These are phyloP conservation scores for Nineta flava DNA, from an alignment of 2,888 invertebrate genomes.

Conservation along the genomic window DNA sequence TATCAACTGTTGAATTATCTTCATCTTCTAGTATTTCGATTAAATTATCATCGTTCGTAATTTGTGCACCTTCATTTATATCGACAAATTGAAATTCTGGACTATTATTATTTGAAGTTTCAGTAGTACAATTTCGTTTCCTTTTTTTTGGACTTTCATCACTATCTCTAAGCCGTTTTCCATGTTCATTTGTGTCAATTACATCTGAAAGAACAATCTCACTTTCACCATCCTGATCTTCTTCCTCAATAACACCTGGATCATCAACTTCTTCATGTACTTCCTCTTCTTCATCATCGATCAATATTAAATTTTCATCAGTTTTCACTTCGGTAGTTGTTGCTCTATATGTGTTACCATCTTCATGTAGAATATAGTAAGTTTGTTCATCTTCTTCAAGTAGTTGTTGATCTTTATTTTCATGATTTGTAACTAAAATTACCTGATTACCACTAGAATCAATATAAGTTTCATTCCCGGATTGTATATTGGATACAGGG, in stretches of 20 bases:
- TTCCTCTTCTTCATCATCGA: neutral
- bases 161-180: neutral
- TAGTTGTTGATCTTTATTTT: neutral
- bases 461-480: neutral
- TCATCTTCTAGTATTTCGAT: neutral
- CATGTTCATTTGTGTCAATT: neutral
- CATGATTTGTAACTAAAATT: neutral
- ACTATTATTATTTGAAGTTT: neutral
- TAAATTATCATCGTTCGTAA: neutral
- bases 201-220: neutral
- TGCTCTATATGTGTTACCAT: neutral
- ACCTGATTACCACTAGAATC: neutral
- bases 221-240: neutral
- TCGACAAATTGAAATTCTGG: neutral
- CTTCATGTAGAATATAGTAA: neutral
- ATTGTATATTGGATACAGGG: neutral
- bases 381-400: neutral
- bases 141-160: neutral
- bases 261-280: neutral
- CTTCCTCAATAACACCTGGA: neutral
- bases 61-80: neutral
- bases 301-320: neutral
- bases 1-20: neutral
- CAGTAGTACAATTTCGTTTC: neutral
- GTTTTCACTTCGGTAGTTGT: neutral